phyloP scores from a whole-genome alignment of 2,888 invertebrate species.

The Drosophila siamana region DNA sequence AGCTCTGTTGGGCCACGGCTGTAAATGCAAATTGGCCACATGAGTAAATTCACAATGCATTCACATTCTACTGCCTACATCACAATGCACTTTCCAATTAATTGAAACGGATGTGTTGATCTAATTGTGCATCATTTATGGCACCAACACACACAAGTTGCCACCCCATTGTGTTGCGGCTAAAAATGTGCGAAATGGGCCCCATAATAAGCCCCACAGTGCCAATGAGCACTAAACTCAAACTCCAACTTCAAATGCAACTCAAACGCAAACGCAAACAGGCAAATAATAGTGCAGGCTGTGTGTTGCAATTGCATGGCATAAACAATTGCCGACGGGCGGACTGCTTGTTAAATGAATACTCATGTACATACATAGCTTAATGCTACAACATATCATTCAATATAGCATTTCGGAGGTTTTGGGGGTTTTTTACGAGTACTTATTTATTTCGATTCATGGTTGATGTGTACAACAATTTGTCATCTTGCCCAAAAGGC shows the following conservation, averaged over 20 bases:
- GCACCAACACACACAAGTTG: neutral
- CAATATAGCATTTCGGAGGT: neutral
- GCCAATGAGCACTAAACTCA: conserved; percentile 21
- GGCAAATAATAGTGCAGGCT: conserved; percentile 1
- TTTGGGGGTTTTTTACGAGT: conserved; percentile 1
- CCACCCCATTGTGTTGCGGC: conserved; percentile 5
- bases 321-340: conserved; percentile 43
- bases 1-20: conserved; percentile 92
- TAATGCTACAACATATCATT: neutral
- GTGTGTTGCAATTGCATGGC: conserved; percentile 36
- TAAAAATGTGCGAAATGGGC: conserved; percentile 23
- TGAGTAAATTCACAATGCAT: conserved; percentile 31
- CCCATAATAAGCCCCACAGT: conserved; percentile 25
- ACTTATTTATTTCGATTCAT: conserved; percentile 14
- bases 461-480: conserved; percentile 53
- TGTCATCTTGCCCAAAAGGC: conserved; percentile 71
- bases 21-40: conserved; percentile 66
- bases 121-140: conserved; percentile 44
- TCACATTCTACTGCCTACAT: conserved; percentile 1
- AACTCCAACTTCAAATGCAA: too few relatives aligned
- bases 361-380: neutral
- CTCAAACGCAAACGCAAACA: conserved; percentile 24
- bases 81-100: conserved; percentile 26
- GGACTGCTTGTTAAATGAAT: conserved; percentile 19
- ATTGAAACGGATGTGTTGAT: conserved; percentile 47